Evolutionary conservation across 2,797 vertebrate species (phyloP).

Genomic region (Phrynocephalus guinanensis): DNA sequence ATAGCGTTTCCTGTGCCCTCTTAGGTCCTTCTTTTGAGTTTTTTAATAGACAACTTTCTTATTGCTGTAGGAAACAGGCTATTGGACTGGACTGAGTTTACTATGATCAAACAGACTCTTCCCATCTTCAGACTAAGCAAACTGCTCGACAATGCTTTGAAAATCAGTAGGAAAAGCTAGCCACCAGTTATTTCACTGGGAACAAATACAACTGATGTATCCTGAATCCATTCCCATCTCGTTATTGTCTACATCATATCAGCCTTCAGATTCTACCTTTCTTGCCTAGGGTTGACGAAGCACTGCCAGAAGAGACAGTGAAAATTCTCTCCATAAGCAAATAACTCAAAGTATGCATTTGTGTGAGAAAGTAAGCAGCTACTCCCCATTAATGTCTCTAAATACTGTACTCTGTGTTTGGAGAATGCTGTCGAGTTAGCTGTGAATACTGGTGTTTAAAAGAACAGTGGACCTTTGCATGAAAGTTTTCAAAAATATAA

Average conservation of each 20-base stretch:
- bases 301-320: background rate
- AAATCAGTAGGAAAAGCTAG: background rate
- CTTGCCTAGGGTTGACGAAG: background rate
- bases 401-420: conserved; percentile 8
- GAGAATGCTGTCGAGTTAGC: background rate
- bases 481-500: background rate
- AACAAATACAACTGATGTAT: background rate
- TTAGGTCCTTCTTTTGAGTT: too few relatives aligned
- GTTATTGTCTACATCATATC: background rate
- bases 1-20: too few relatives aligned
- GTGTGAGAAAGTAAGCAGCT: background rate
- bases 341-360: accelerated
- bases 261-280: background rate
- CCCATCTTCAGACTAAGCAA: background rate
- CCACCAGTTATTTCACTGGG: background rate
- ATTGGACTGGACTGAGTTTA: background rate
- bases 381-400: background rate
- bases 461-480: conserved; percentile 14
- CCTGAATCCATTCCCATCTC: background rate
- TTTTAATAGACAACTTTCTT: background rate
- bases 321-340: background rate
- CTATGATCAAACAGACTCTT: background rate
- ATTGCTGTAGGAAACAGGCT: background rate
- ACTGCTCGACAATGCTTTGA: background rate
- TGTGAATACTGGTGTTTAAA: background rate